phyloP scores from a whole-genome alignment of 2,113 vertebrate species.

The Microtus montanus region DNA sequence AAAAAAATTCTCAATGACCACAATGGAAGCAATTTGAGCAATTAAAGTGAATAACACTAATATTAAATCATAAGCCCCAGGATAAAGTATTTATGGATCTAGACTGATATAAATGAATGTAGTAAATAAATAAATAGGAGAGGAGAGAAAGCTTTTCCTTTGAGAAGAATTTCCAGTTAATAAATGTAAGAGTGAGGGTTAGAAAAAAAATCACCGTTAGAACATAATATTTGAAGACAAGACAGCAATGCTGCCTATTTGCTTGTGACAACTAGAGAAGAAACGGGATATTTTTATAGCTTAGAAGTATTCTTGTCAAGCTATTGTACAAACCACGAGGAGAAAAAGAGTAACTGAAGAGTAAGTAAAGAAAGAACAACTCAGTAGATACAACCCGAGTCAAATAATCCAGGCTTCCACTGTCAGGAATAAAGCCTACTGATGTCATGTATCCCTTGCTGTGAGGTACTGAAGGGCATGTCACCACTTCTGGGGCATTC shows the following conservation, averaged over 20 bases:
- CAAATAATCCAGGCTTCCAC: slow-evolving; percentile 19
- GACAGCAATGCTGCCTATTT: slow-evolving; percentile 16
- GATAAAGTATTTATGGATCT: neutral
- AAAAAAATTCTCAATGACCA: neutral
- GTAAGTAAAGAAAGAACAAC: slow-evolving; percentile 14
- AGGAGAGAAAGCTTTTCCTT: neutral
- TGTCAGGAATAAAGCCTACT: slow-evolving; percentile 8
- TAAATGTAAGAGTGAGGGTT: neutral
- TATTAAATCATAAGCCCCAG: slow-evolving; percentile 9
- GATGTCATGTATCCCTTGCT: neutral
- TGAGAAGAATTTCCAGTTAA: slow-evolving; percentile 26
- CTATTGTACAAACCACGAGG: slow-evolving; percentile 20
- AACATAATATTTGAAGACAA: neutral
- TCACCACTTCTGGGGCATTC: neutral
- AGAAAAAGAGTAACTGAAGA: slow-evolving; percentile 44
- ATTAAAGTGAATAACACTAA: neutral
- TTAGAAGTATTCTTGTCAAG: neutral
- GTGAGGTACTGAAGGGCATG: neutral
- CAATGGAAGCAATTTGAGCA: neutral
- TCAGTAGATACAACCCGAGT: neutral
- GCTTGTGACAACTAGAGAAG: neutral
- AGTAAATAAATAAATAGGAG: slow-evolving; percentile 32
- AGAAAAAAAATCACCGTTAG: neutral
- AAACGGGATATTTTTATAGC: slow-evolving; percentile 3
- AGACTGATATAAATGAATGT: slow-evolving; percentile 23